Evolutionary conservation across 2,797 vertebrate species (phyloP), one percentile per base, ranked within the genome.

Genomic region (Pseudochirops cupreus): DNA sequence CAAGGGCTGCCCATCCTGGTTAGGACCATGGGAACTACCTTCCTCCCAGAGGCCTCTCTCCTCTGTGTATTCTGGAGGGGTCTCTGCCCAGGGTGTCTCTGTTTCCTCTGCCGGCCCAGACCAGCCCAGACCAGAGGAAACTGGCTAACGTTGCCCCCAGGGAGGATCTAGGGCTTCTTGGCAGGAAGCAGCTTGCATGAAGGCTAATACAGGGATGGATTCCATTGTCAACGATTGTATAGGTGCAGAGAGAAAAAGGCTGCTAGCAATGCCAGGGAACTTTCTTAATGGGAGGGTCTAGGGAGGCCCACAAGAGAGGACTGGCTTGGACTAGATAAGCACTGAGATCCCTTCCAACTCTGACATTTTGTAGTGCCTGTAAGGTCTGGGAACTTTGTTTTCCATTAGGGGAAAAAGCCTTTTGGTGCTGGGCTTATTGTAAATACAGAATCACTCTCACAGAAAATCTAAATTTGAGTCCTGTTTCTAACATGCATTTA

Each of bases 51-150:
- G 87, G 54, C 16, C 62, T 29, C 53, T 87, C 59, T 50, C 21
- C 91, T 28, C 74, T 33, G 67, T 92, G 92, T 91, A 62, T 26
- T 54, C 9, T 46, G 74, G 10, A 29, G n/a, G 28, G 74, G 26
- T 10, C 55, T 54, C 74, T 82, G n/a, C 87, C 54, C 4, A 0
- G 92, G 90, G 96, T 58, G 96, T 58, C 94, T 13, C 92, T 13
- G 46, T 4, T 82, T 92, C 39, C 91, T 93, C 93, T 0, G 11
- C 55, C 91, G 92, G 93, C 91, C 52, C 31, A 74, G 39, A 57
- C 94, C 91, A 31, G 56, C 91, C 96, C 92, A 91, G 97, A 62
- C 57, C 95, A 92, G 87, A 0, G 67, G 92, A 98, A 96, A 95
- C 95, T 96, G 96, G 50, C 96, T 96, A 91, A 97, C 16, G 91